These are phyloP conservation scores for Auanema sp. DNA, from an alignment of 2,888 invertebrate genomes.

Conservation along the genomic window DNA sequence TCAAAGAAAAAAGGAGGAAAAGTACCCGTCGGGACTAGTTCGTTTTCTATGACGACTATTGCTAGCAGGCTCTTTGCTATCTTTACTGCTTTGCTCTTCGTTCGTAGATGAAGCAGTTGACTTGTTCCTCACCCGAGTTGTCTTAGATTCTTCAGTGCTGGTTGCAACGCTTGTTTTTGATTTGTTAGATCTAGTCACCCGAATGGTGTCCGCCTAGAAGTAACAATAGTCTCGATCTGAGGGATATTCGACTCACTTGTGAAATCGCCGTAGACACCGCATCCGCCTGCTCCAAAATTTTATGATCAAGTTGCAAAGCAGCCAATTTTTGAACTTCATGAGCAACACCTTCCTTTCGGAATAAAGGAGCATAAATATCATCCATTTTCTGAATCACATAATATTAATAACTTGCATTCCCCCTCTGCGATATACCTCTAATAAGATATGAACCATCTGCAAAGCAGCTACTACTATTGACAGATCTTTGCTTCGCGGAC, in stretches of 20 bases:
- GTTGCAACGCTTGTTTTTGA: neutral
- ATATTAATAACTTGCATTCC: conserved; percentile 87
- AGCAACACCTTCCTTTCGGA: conserved; percentile 82
- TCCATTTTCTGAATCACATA: conserved; percentile 94
- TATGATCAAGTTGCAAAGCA: conserved; percentile 6
- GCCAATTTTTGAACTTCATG: conserved; percentile 26
- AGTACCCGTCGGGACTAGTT: conserved; percentile 19
- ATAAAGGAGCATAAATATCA: conserved; percentile 90
- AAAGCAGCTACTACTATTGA: conserved; percentile 93
- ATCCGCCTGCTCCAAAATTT: no score
- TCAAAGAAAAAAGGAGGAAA: neutral
- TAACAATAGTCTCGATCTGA: neutral
- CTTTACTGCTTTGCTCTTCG: neutral
- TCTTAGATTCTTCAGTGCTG: neutral
- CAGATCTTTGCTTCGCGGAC: conserved; percentile 76
- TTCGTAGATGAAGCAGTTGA: neutral
- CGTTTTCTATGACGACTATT: conserved; percentile 16
- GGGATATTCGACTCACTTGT: no score
- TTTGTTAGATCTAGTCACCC: neutral
- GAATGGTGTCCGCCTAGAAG: neutral
- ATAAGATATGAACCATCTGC: conserved; percentile 90
- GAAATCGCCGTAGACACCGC: no score
- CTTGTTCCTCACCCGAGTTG: conserved; percentile 2
- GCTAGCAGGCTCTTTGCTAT: neutral
- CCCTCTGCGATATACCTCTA: conserved; percentile 27